Base-by-base conservation (phyloP, 2,113 vertebrate species). In the Trachemys scripta region DNA sequence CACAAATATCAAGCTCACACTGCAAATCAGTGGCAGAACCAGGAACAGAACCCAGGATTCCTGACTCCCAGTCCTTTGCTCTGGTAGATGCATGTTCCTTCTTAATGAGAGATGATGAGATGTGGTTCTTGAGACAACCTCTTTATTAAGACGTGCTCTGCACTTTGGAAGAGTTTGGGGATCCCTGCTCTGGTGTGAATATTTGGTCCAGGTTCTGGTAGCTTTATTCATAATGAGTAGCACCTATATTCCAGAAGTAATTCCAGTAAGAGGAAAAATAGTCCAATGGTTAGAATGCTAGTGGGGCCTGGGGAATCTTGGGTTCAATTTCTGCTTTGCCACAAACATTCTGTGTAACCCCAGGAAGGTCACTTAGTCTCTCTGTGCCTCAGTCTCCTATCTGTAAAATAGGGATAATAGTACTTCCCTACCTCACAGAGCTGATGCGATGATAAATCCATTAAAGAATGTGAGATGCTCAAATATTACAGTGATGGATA, bases 241-340 rank as follows among this genome's bases (percentile, higher is more conserved):
- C 16, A n/a, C 31, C 16, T 69, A 8, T n/a, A 8, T n/a, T n/a
- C 31, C 35, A 69, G 62, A 69, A 69, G 62, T n/a, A 69, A 35
- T 35, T 35, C 4, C 31, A 69, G 6, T 19, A n/a, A 69, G 62
- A 69, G 14, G 31, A n/a, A 69, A 69, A 4, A 19, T 65, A 65
- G 31, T 69, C 62, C 8, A 69, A 16, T n/a, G 62, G 35, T 69
- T 69, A 69, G 35, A 19, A 31, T 8, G 5, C 35, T n/a, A 35
- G 35, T 4, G 0, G 16, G 35, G 7, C 7, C 14, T n/a, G 4
- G 14, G 7, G 62, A n/a, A 35, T 9, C 13, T 29, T 35, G 29
- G 59, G 3, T 16, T 62, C 59, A 62, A 31, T 62, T 62, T 35
- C 35, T n/a, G 62, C 62, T n/a, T 31, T 69, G 35, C 62, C 13